phyloP scores from a whole-genome alignment of 2,797 vertebrate species.

The Hyperoplus lanceolatus region DNA sequence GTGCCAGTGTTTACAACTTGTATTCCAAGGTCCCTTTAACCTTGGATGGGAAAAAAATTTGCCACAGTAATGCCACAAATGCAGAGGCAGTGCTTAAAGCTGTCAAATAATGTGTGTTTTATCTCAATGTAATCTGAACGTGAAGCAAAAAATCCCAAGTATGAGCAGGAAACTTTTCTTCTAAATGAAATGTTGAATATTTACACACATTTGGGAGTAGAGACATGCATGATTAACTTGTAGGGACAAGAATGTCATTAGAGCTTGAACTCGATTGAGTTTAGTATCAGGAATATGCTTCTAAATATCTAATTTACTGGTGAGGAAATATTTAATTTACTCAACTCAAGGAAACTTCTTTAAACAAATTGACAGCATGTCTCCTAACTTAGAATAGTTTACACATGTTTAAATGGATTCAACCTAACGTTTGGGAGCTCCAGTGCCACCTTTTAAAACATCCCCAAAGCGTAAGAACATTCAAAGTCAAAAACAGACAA shows the following conservation, averaged over 20 bases:
- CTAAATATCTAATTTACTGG: not conserved
- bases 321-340: no score
- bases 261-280: not conserved
- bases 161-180: not conserved
- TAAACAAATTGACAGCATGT: not conserved
- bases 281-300: not conserved
- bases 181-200: not conserved
- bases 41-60: conserved; percentile 26
- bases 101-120: conserved; percentile 24
- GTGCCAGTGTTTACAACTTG: conserved; percentile 34
- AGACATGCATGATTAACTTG: not conserved
- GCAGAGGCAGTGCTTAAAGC: not conserved
- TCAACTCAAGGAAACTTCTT: no score
- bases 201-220: not conserved
- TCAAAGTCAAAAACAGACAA: not conserved
- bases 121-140: conserved; percentile 12
- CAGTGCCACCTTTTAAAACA: not conserved
- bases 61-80: conserved; percentile 1
- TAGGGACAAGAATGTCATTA: not conserved
- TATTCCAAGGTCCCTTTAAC: conserved; percentile 32
- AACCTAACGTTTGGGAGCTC: not conserved
- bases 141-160: not conserved
- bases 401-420: not conserved
- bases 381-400: not conserved
- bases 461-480: not conserved